Percentiles rank a stretch among this genome's conserved stretches.
Conservation (phyloP, 2,888 invertebrate genomes). For the Thysanoteuthis rhombus region DNA sequence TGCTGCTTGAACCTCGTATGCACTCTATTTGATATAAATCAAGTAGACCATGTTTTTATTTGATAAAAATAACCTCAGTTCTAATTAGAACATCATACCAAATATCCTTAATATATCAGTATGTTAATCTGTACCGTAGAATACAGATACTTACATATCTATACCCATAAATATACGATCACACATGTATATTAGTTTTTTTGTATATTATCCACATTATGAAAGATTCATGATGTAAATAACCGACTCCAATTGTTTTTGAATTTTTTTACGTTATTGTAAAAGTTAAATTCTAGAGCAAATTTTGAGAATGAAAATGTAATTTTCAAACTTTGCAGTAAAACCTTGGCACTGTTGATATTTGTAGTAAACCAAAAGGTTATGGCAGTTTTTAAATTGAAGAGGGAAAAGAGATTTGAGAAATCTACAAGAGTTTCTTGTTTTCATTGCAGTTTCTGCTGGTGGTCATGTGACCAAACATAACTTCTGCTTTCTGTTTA, state of each 20-base stretch:
- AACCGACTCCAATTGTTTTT: neutral
- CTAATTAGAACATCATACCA: neutral
- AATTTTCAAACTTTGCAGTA: neutral
- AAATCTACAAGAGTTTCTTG: neutral
- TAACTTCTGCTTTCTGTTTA: neutral
- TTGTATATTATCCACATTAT: neutral
- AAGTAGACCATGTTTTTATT: too few relatives aligned
- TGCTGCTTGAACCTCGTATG: neutral
- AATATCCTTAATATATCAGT: neutral
- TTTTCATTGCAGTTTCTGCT: neutral
- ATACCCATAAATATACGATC: neutral
- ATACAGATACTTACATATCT: neutral
- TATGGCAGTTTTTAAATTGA: neutral
- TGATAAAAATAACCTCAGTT: neutral
- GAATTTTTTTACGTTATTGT: neutral
- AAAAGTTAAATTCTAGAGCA: neutral
- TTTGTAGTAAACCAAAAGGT: neutral
- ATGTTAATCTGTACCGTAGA: neutral
- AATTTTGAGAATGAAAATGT: neutral
- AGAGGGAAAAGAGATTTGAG: neutral
- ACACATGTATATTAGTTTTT: neutral
- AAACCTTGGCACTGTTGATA: neutral
- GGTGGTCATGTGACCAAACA: neutral
- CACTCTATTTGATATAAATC: neutral
- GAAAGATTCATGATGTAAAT: neutral